A percentile compares a stretch with the other conserved stretches of the same genome.
phyloP scores from a whole-genome alignment of 37 sponge, comb jelly and placozoan species.

The Hormiphora californensis region DNA sequence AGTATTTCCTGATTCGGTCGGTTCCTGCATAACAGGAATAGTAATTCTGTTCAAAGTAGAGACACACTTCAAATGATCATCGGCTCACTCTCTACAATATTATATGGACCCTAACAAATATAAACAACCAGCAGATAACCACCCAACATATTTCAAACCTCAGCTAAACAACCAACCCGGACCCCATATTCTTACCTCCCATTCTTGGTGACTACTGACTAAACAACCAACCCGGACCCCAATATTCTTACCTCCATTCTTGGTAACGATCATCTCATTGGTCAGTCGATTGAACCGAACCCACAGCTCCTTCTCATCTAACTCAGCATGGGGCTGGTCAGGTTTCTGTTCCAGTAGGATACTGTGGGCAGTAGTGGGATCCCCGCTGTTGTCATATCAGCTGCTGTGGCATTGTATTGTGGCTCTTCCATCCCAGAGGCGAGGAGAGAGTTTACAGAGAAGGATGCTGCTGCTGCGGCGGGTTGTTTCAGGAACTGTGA shows the following conservation, averaged over 20 bases:
- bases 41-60: too few species aligned
- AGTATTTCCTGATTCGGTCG: too few species aligned
- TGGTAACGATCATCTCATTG: conserved; percentile 76
- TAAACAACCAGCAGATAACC: too few species aligned
- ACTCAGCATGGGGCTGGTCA: conserved; percentile 39
- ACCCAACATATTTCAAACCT: too few species aligned
- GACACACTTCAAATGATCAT: too few species aligned
- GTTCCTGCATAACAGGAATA: too few species aligned
- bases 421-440: conserved; percentile 1
- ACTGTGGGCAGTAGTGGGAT: conserved; percentile 18
- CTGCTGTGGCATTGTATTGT: conserved; percentile 16
- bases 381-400: conserved; percentile 1
- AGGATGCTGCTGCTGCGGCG: conserved; percentile 10
- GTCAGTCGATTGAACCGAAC: conserved; percentile 58
- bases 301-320: conserved; percentile 65
- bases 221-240: too few species aligned
- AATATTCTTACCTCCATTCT: conserved; percentile 65
- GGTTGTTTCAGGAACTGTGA: conserved; percentile 50
- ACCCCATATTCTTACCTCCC: too few species aligned
- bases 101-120: too few species aligned
- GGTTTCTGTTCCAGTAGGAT: conserved; percentile 30
- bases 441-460: conserved; percentile 30
- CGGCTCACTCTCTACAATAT: too few species aligned
- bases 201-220: too few species aligned
- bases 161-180: too few species aligned